Evolutionary conservation across 2,797 vertebrate genomes (phyloP), one percentile per base, ranked within the genome.

Genomic region (Florisuga fusca): DNA sequence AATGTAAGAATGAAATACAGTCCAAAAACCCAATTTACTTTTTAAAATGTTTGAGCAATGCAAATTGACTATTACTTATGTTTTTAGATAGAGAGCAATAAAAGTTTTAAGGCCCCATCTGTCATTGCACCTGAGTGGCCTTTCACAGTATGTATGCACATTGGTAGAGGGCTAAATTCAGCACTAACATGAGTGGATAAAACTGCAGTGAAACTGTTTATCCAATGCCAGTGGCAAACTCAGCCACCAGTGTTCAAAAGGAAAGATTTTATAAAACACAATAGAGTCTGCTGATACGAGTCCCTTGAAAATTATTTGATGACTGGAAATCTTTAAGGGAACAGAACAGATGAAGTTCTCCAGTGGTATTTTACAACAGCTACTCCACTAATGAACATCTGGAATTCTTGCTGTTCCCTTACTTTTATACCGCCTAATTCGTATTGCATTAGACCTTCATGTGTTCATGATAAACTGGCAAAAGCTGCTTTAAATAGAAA

Each of bases 401-500:
- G 97, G 92, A 95, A 67, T 67, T 34, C 66, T 79, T 74, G 91
- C 55, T 96, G 77, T 68, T 62, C 89, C 92, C 94, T 90, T 77
- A 73, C 3, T 93, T 86, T 87, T 91, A 92, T 59, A 79, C 55
- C 43, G 7, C 43, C 58, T 91, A 95, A 96, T 96, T 76, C 33
- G 3, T 83, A 93, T 68, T 95, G 93, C 94, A 87, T 96, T 95
- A 97, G 94, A 88, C 59, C 96, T 96, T 96, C 94, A 89, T 87
- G 69, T 90, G 96, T 67, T 97, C 96, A 71, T 93, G 96, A 97
- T 90, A 96, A 96, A 95, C 94, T 93, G 95, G 91, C 92, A 53
- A 96, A 94, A 34, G 55, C 58, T 95, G 87, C 91, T 93, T 97
- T 94, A 97, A 98, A 97, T 86, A 97, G 95, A 96, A 96, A 83